Evolutionary conservation across 2,888 invertebrate genomes (phyloP).

Genomic region (Glaucopsyche alexis): DNA sequence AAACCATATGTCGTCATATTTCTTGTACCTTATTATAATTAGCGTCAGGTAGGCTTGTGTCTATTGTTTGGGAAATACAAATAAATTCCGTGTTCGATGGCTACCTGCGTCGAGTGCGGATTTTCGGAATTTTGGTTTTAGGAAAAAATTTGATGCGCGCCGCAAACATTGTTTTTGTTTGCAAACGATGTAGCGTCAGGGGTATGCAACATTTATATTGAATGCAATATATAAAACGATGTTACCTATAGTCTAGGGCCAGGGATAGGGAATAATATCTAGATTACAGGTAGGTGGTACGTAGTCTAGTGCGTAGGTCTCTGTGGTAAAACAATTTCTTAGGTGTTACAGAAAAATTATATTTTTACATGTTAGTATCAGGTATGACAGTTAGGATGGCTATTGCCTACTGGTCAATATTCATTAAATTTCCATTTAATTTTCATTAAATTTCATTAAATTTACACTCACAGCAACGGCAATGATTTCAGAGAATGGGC

Average conservation of each 20-base stretch:
- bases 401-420: no score
- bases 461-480: no score
- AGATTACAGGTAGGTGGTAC: no score
- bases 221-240: no score
- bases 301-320: no score
- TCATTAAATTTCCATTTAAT: no score
- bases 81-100: constrained; percentile 70
- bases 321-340: no score
- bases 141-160: constrained; percentile 71
- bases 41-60: constrained; percentile 69
- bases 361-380: no score
- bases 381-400: no score
- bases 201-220: constrained; percentile 33
- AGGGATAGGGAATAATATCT: background rate
- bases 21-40: constrained; percentile 74
- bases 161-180: constrained; percentile 78
- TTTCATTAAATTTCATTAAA: no score
- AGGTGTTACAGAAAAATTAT: no score
- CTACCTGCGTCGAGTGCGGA: constrained; percentile 75
- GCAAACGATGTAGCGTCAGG: constrained; percentile 43
- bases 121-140: constrained; percentile 70
- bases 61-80: constrained; percentile 76
- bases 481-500: no score
- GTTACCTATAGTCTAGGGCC: background rate
- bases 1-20: constrained; percentile 64